These are phyloP conservation scores for Nomada ruficornis DNA, from an alignment of 2,888 invertebrate species.

Conservation along the genomic window DNA sequence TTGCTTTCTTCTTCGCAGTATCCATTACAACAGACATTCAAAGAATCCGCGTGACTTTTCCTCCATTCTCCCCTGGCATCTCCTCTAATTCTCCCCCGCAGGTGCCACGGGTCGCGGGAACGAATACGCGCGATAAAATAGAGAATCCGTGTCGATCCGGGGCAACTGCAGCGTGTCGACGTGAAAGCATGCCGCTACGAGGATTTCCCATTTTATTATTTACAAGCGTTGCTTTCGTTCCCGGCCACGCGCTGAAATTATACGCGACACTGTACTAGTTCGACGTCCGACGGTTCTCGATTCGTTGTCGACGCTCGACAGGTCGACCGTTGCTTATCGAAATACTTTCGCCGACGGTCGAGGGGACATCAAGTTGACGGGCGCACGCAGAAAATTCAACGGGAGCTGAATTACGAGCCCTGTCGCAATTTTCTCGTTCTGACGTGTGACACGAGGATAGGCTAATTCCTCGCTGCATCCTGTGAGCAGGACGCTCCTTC, in stretches of 20 bases:
- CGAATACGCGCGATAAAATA: background rate
- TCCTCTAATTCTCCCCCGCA: too few relatives aligned
- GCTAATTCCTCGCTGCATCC: background rate
- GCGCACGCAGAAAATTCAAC: background rate
- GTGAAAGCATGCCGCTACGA: conserved; percentile 75
- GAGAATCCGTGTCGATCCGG: conserved; percentile 19
- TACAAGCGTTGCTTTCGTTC: conserved; percentile 58
- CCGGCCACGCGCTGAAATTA: conserved; percentile 4
- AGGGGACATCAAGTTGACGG: background rate
- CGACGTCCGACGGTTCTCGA: background rate
- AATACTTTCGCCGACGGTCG: background rate
- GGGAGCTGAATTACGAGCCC: too few relatives aligned
- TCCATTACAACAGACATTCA: background rate
- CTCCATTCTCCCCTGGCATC: too few relatives aligned
- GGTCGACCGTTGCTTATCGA: too few relatives aligned
- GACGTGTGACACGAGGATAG: conserved; percentile 1
- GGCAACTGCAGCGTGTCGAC: conserved; percentile 68
- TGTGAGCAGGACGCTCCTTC: too few relatives aligned
- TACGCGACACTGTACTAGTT: background rate
- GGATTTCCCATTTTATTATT: conserved; percentile 75
- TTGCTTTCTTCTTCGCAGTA: conserved; percentile 11
- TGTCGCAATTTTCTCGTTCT: conserved; percentile 32
- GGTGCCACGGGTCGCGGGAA: too few relatives aligned
- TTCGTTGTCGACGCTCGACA: background rate
- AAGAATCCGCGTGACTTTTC: background rate